Conservation (phyloP, 2,797 vertebrate species). For the Apogon hyalosoma region DNA sequence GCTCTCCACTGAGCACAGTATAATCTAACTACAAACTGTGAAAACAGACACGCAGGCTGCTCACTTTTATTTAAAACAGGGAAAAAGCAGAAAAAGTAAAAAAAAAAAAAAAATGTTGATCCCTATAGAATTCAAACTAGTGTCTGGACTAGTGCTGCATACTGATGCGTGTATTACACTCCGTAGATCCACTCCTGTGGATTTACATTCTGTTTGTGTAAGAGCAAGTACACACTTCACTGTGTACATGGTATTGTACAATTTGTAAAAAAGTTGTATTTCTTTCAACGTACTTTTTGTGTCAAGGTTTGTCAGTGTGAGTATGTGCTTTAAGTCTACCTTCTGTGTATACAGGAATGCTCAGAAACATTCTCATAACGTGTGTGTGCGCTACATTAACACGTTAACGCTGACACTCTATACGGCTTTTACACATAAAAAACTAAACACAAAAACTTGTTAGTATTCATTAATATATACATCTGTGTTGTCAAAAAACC, state of each 20-base stretch:
- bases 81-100: slow-evolving; percentile 39
- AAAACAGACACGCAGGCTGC: slow-evolving; percentile 6
- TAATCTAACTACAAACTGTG: slow-evolving; percentile 15
- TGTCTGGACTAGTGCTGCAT: slow-evolving; percentile 67
- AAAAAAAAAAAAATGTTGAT: slow-evolving; percentile 72
- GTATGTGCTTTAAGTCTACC: not conserved
- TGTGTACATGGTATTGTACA: slow-evolving; percentile 29
- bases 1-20: slow-evolving; percentile 6
- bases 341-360: not conserved
- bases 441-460: not conserved
- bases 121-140: slow-evolving; percentile 59
- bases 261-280: slow-evolving; percentile 27
- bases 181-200: slow-evolving; percentile 69
- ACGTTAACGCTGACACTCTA: too few species aligned
- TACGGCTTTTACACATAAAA: too few species aligned
- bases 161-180: slow-evolving; percentile 78
- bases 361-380: too few species aligned
- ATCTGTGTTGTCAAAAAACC: not conserved
- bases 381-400: not conserved
- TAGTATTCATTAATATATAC: not conserved
- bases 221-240: slow-evolving; percentile 23
- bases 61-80: slow-evolving; percentile 20
- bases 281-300: slow-evolving; percentile 11
- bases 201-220: slow-evolving; percentile 68
- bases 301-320: not conserved